A percentile compares a stretch with the other conserved stretches of the same genome.
phyloP scores from a whole-genome alignment of 2,888 invertebrate genomes.

The Cataglyphis albicans region DNA sequence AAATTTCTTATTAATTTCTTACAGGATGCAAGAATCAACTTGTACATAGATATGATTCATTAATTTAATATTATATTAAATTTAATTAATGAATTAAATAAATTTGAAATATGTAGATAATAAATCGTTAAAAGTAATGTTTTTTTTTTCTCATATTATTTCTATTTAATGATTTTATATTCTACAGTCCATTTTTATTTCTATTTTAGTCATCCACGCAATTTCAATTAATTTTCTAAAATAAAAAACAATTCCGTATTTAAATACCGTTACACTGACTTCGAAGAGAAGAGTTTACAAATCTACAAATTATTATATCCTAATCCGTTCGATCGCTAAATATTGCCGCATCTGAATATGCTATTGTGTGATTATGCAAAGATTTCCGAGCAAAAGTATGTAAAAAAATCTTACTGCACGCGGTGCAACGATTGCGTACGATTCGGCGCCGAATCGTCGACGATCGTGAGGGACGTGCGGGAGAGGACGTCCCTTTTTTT shows the following conservation, averaged over 20 bases:
- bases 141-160: neutral
- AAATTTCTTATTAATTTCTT: neutral
- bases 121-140: neutral
- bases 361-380: conserved; percentile 69
- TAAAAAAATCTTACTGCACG: conserved; percentile 60
- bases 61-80: neutral
- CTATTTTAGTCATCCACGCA: neutral
- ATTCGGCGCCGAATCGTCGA: conserved; percentile 58
- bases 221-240: conserved; percentile 33
- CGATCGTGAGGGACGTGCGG: conserved; percentile 56
- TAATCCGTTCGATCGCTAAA: conserved; percentile 46
- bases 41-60: neutral
- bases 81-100: neutral
- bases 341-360: conserved; percentile 66
- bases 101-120: neutral
- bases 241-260: conserved; percentile 10
- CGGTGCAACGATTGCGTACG: conserved; percentile 56
- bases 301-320: conserved; percentile 66
- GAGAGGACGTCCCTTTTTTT: conserved; percentile 57
- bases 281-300: conserved; percentile 39
- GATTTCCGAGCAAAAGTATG: conserved; percentile 67
- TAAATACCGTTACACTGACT: conserved; percentile 21
- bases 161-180: neutral
- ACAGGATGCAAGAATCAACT: neutral
- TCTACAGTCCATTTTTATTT: neutral